phyloP scores from a whole-genome alignment of 2,888 invertebrate species.

The Dione juno region DNA sequence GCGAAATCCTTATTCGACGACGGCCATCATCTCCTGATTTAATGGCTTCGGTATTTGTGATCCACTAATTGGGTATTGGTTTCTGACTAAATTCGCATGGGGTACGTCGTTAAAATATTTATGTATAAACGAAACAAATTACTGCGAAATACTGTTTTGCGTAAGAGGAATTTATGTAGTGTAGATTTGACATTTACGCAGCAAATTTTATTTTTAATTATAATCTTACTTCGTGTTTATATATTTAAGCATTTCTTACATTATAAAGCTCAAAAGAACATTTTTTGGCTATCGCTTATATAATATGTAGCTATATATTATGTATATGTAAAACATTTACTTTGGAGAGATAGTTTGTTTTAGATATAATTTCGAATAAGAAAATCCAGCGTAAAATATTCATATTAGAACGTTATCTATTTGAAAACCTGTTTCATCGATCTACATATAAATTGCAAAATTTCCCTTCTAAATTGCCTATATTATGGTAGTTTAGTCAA shows the following conservation, averaged over 20 bases:
- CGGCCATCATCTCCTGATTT: constrained; percentile 61
- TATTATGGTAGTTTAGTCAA: constrained; percentile 36
- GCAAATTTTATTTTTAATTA: neutral
- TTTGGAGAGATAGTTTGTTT: neutral
- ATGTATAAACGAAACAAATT: constrained; percentile 8
- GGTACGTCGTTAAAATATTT: constrained; percentile 40
- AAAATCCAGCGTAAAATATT: constrained; percentile 10
- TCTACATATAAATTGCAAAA: constrained; percentile 53
- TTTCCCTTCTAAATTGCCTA: constrained; percentile 54
- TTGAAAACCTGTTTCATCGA: constrained; percentile 19
- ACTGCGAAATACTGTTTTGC: neutral
- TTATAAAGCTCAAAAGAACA: neutral
- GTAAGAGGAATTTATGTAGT: neutral
- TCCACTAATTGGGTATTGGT: constrained; percentile 52
- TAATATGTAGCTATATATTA: neutral
- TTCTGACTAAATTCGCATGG: constrained; percentile 41
- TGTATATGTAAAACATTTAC: neutral
- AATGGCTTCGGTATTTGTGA: constrained; percentile 57
- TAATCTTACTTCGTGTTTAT: no score
- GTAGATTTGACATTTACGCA: neutral
- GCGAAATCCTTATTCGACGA: constrained; percentile 48
- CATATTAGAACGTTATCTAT: constrained; percentile 11
- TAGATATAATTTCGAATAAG: neutral
- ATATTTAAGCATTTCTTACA: neutral
- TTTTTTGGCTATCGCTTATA: neutral